Evolutionary conservation across 2,797 vertebrate species (phyloP).

Genomic region (Lacerta bilineata): DNA sequence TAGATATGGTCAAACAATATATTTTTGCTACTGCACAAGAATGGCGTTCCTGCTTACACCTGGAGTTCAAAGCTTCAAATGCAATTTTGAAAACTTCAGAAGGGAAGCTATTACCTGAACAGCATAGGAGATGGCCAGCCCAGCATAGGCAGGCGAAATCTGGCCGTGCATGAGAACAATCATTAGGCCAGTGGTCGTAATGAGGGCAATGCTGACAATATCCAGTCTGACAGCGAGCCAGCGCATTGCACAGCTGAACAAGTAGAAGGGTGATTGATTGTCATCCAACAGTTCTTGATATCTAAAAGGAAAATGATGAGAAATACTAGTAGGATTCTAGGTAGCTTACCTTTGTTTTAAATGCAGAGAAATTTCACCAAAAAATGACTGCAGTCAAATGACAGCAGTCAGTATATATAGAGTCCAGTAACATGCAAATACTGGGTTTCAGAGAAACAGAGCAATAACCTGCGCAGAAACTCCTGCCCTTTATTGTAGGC

Average conservation of each 20-base stretch:
- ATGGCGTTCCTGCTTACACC: background rate
- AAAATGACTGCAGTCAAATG: background rate
- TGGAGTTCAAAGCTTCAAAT: background rate
- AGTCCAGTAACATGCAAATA: background rate
- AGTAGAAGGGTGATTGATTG: slow-evolving; percentile 91
- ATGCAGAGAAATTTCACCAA: background rate
- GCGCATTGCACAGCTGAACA: slow-evolving; percentile 93
- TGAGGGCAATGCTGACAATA: slow-evolving; percentile 90
- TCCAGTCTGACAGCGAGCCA: slow-evolving; percentile 93
- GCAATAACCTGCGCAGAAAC: slow-evolving; percentile 87
- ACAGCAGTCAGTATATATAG: background rate
- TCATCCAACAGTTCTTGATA: slow-evolving; percentile 91
- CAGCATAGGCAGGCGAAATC: slow-evolving; percentile 90
- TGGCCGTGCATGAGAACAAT: slow-evolving; percentile 92
- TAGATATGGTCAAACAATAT: background rate
- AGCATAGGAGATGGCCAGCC: slow-evolving; percentile 92
- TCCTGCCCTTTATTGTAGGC: slow-evolving; percentile 89
- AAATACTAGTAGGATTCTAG: slow-evolving; percentile 7
- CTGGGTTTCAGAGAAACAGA: background rate
- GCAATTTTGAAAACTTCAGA: background rate
- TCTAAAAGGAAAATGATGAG: slow-evolving; percentile 72
- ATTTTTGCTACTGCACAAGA: background rate
- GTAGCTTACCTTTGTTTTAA: background rate
- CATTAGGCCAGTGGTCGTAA: slow-evolving; percentile 91
- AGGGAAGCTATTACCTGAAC: slow-evolving; percentile 83